Evolutionary conservation across 2,888 invertebrate species (phyloP).

Genomic region (Sinhomidia bicolor): DNA sequence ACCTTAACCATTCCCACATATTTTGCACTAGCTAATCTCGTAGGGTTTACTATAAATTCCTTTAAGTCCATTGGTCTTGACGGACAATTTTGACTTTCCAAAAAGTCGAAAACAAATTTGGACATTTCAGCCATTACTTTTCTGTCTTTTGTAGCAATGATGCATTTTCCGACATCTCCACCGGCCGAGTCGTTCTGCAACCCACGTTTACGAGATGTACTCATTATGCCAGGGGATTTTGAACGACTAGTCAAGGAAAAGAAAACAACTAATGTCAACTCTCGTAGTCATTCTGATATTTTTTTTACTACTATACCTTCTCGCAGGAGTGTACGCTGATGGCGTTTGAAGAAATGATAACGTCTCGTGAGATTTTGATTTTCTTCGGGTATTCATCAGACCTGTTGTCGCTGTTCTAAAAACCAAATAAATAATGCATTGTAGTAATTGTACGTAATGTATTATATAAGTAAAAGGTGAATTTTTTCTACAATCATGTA

Average conservation of each 20-base stretch:
- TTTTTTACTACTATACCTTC: constrained; percentile 21
- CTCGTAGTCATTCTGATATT: neutral
- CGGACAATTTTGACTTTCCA: constrained; percentile 19
- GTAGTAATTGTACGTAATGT: neutral
- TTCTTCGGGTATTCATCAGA: neutral
- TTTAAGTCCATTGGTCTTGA: neutral
- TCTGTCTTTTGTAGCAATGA: constrained; percentile 26
- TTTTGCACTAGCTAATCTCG: neutral
- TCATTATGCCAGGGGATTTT: constrained; percentile 18
- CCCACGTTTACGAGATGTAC: constrained; percentile 32
- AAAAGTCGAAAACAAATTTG: neutral
- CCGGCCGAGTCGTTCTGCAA: constrained; percentile 13
- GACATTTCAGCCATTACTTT: constrained; percentile 29
- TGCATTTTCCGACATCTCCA: neutral
- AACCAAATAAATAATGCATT: too few species aligned
- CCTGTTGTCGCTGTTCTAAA: neutral
- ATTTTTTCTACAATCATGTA: neutral
- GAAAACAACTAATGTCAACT: neutral
- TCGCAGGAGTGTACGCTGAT: constrained; percentile 30
- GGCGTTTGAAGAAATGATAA: constrained; percentile 19
- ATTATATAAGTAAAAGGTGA: neutral
- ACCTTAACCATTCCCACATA: constrained; percentile 43
- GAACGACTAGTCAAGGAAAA: too few species aligned
- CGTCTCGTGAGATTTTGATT: constrained; percentile 25
- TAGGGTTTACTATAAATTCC: constrained; percentile 27